phyloP scores from a whole-genome alignment of 2,797 vertebrate genomes.

The Syngnathus rostellatus region DNA sequence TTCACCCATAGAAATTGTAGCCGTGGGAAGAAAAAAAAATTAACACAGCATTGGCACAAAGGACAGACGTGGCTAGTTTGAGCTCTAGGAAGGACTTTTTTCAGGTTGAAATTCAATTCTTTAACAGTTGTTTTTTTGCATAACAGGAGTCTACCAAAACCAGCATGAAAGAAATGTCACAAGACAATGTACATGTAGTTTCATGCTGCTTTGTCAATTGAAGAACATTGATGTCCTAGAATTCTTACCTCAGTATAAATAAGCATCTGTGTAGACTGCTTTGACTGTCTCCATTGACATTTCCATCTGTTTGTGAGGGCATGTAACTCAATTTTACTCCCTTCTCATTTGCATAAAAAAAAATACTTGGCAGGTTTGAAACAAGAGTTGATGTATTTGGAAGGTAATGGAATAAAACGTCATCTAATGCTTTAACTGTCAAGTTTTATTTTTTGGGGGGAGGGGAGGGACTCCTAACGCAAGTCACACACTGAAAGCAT shows the following conservation, averaged over 20 bases:
- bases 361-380: conserved; percentile 38
- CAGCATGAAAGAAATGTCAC: not conserved
- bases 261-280: conserved; percentile 3
- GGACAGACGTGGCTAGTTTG: not conserved
- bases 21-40: not conserved
- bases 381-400: conserved; percentile 49
- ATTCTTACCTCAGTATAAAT: conserved; percentile 7
- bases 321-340: conserved; percentile 47
- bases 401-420: conserved; percentile 65
- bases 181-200: conserved; percentile 30
- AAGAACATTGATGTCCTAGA: conserved; percentile 3
- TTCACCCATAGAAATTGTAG: not conserved
- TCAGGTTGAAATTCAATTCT: not conserved
- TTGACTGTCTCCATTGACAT: conserved; percentile 15
- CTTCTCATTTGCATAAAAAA: conserved; percentile 54
- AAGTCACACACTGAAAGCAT: conserved; percentile 14
- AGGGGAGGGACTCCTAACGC: not conserved
- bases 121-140: not conserved
- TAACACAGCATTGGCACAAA: not conserved
- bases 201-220: conserved; percentile 2
- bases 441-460: conserved; percentile 7
- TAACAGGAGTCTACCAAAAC: conserved; percentile 6
- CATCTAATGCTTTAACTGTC: conserved; percentile 44
- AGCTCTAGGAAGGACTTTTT: not conserved
- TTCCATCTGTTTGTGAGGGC: conserved; percentile 46